phyloP scores from a whole-genome alignment of 2,113 vertebrate species.

The Ciconia maguari region DNA sequence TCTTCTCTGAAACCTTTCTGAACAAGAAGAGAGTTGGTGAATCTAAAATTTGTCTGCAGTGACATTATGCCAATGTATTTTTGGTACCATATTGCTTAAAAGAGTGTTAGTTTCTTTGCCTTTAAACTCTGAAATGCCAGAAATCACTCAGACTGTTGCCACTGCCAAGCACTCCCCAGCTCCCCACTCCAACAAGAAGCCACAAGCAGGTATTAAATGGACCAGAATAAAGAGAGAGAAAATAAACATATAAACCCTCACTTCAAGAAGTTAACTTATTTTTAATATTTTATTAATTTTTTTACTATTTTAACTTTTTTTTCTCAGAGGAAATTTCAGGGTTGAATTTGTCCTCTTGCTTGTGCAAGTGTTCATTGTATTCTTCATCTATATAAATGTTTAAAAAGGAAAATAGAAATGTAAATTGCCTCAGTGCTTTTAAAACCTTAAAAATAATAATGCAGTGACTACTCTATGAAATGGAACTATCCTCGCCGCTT shows the following conservation, averaged over 20 bases:
- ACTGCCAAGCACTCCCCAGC: background rate
- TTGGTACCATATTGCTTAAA: background rate
- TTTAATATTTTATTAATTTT: background rate
- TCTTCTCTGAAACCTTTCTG: background rate
- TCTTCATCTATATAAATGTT: background rate
- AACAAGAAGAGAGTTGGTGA: background rate
- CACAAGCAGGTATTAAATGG: background rate
- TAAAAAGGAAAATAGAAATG: conserved; percentile 23
- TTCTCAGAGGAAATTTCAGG: background rate
- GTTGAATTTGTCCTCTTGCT: background rate
- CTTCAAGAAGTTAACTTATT: background rate
- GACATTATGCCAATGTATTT: background rate
- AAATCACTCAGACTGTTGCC: background rate
- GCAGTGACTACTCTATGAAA: background rate
- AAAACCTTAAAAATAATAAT: background rate
- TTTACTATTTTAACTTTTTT: background rate
- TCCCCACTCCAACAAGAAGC: background rate
- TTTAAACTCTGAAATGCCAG: background rate
- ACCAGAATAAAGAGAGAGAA: background rate
- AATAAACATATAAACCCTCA: background rate
- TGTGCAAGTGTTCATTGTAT: background rate
- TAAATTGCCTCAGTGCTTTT: background rate
- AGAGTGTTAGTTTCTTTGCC: background rate
- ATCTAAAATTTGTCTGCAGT: background rate
- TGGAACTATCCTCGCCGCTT: background rate